Conservation (phyloP, 2,113 vertebrate genomes). For the Monarcha castaneiventris region DNA sequence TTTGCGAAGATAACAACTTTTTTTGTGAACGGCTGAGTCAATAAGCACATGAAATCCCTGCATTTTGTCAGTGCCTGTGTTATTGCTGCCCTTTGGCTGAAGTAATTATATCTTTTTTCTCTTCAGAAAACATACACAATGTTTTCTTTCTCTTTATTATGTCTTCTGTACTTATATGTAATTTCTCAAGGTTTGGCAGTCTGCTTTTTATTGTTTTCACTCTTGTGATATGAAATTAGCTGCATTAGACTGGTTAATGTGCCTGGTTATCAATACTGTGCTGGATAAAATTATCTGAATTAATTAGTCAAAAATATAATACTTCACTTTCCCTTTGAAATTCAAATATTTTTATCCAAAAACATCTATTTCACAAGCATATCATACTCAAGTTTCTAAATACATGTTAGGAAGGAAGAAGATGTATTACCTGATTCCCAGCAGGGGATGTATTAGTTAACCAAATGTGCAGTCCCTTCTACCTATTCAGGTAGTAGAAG, state of each 20-base stretch:
- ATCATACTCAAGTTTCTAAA: background rate
- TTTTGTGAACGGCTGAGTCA: constrained; percentile 1
- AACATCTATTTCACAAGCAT: background rate
- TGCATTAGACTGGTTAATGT: background rate
- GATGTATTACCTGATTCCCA: background rate
- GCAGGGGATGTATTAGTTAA: background rate
- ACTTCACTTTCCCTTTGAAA: background rate
- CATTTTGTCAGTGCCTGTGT: background rate
- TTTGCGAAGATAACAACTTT: constrained; percentile 37
- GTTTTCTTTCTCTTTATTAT: background rate
- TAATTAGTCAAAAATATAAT: background rate
- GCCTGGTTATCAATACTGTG: background rate
- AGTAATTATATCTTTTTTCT: constrained; percentile 4
- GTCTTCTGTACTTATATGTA: background rate
- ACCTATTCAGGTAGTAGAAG: background rate
- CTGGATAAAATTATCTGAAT: background rate
- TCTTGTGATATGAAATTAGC: background rate
- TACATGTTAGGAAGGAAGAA: background rate
- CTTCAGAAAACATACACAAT: background rate
- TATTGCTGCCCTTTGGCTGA: background rate
- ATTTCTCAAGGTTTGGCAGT: background rate
- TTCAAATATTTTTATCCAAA: background rate
- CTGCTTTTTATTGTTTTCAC: background rate
- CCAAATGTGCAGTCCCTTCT: background rate
- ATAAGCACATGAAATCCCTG: background rate